phyloP scores from a whole-genome alignment of 1,140 invertebrate genomes.

The Drosophila ficusphila region DNA sequence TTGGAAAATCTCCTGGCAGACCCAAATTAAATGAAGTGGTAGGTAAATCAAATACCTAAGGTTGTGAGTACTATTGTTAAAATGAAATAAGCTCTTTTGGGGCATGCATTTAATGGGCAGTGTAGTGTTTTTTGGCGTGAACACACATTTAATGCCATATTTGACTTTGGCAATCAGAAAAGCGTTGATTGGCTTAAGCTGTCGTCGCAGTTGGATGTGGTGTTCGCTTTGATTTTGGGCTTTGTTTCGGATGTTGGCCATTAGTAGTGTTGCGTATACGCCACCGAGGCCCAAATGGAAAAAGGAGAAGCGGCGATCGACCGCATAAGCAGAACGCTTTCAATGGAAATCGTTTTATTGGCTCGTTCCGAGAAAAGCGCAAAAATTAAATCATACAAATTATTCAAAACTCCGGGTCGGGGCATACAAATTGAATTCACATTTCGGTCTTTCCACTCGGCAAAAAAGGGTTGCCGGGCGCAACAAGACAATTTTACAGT shows the following conservation, averaged over 20 bases:
- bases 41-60: neutral
- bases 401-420: constrained; percentile 63
- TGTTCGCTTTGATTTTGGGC: constrained; percentile 52
- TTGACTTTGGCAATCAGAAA: constrained; percentile 68
- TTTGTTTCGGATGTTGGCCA: constrained; percentile 10
- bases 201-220: constrained; percentile 46
- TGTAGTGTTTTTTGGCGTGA: constrained; percentile 14
- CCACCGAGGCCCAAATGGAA: constrained; percentile 7
- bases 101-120: constrained; percentile 20
- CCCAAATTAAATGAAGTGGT: neutral
- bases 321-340: constrained; percentile 61
- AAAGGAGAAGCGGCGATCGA: constrained; percentile 42
- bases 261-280: constrained; percentile 58
- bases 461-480: constrained; percentile 69
- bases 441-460: constrained; percentile 32
- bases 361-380: constrained; percentile 53
- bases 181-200: constrained; percentile 66
- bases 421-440: constrained; percentile 73
- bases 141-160: constrained; percentile 56
- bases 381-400: constrained; percentile 81
- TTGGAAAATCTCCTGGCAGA: neutral
- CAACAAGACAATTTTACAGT: constrained; percentile 80
- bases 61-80: constrained; percentile 6
- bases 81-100: constrained; percentile 23
- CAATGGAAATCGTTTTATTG: constrained; percentile 63